phyloP scores from a whole-genome alignment of 2,888 invertebrate species.

The Eurytoma adleriae region DNA sequence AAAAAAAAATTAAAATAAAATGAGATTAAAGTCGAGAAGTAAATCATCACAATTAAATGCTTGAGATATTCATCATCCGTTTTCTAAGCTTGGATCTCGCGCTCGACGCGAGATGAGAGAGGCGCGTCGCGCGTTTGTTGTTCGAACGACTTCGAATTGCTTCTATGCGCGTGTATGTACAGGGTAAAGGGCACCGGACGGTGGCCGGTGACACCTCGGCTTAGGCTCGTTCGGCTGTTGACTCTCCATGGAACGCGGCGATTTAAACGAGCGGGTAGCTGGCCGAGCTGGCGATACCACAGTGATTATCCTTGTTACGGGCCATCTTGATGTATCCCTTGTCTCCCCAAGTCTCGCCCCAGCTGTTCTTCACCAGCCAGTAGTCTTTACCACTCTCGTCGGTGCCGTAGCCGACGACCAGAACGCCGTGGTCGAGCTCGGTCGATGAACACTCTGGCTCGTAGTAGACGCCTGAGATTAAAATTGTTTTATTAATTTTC shows the following conservation, averaged over 20 bases:
- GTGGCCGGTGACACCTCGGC: background rate
- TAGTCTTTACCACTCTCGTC: constrained; percentile 83
- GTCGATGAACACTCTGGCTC: constrained; percentile 86
- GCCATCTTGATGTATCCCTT: constrained; percentile 93
- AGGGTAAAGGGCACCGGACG: background rate
- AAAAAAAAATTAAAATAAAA: constrained; percentile 9
- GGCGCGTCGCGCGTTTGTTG: background rate
- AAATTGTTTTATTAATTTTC: background rate
- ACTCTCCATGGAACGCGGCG: background rate
- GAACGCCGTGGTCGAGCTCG: constrained; percentile 89
- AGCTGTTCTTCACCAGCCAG: constrained; percentile 94
- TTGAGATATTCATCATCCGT: constrained; percentile 11
- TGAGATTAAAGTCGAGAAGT: background rate
- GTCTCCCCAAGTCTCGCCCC: constrained; percentile 88
- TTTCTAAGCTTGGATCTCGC: background rate
- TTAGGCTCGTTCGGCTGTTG: constrained; percentile 1
- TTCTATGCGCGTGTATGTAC: background rate
- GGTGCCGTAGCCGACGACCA: constrained; percentile 90
- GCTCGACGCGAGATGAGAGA: background rate
- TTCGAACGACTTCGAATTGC: background rate
- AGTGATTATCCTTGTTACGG: constrained; percentile 89
- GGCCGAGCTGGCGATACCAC: constrained; percentile 89
- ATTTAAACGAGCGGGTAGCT: constrained; percentile 90
- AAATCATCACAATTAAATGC: constrained; percentile 28
- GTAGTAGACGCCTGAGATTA: constrained; percentile 82